phyloP scores from a whole-genome alignment of 2,888 invertebrate species.

The Morpho deidamia region DNA sequence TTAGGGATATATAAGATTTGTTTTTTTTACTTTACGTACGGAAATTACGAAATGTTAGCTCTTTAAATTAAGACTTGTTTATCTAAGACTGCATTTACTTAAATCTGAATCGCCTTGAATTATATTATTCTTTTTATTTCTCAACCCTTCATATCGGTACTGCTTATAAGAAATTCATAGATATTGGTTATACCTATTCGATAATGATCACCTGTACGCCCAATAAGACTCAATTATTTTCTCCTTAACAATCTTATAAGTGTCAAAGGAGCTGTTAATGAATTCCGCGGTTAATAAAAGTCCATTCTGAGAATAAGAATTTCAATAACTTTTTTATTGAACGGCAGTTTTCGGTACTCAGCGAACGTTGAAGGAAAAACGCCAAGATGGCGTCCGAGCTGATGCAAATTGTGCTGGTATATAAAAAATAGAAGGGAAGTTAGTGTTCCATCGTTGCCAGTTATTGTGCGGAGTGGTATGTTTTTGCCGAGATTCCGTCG shows the following conservation, averaged over 20 bases:
- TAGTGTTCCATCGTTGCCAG: constrained; percentile 74
- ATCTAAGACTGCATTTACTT: no score
- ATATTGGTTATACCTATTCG: neutral
- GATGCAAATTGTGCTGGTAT: constrained; percentile 61
- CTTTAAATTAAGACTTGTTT: no score
- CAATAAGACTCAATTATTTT: constrained; percentile 6
- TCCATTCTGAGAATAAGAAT: constrained; percentile 59
- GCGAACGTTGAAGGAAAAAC: constrained; percentile 32
- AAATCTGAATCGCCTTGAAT: no score
- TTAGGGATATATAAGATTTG: no score
- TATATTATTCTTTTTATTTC: no score
- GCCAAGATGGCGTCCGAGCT: constrained; percentile 29
- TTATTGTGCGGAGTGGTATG: constrained; percentile 63
- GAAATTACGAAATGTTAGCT: no score
- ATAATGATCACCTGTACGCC: neutral
- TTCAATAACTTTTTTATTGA: constrained; percentile 45
- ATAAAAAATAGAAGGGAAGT: constrained; percentile 69
- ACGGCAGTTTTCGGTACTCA: constrained; percentile 28
- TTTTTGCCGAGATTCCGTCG: constrained; percentile 45
- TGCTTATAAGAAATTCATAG: neutral
- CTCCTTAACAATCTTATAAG: constrained; percentile 14
- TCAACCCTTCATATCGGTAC: no score
- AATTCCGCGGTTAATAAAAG: constrained; percentile 51
- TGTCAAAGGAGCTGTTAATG: constrained; percentile 22
- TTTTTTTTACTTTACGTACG: no score